Base-by-base conservation (phyloP, 2,888 invertebrate genomes). In the Hermodice carunculata region DNA sequence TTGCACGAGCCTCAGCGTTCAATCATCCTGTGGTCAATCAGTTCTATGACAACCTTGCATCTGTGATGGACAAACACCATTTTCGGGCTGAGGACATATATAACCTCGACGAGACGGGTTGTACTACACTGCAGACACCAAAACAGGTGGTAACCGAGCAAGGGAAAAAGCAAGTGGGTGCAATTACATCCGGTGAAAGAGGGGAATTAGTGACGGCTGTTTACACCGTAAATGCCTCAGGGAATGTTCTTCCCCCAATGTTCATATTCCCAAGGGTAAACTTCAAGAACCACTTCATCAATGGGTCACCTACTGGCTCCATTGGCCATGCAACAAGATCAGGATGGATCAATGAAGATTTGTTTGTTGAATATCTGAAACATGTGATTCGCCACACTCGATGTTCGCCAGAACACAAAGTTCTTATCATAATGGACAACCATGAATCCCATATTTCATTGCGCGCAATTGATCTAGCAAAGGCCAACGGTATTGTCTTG, bases 81-180 rank as follows among this genome's bases (percentile, higher is more conserved):
- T 73, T 73, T 43, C 66, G 75, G 8, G 66, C 42, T n/a, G n/a
- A n/a, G n/a, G n/a, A n/a, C n/a, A n/a, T n/a, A n/a, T n/a, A n/a
- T n/a, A n/a, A n/a, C n/a, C 31, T 57, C 22, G 73, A 71, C 49
- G 73, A 74, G 56, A 73, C 68, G 19, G 73, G 73, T 6, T 54
- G 57, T 42, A 67, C 68, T 14, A 74, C 70, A 8, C 61, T 66
- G 34, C 70, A 74, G 58, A 59, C 37, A n/a, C n/a, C n/a, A n/a
- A n/a, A n/a, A n/a, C n/a, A n/a, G n/a, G n/a, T n/a, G n/a, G n/a
- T n/a, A n/a, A 5, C 67, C 70, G 29, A 42, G 26, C 29, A 44
- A 8, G 61, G 71, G 14, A 54, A 32, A 11, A 73, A 66, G 57
- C 69, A 73, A 57, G 62, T 71, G 3, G 73, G 71, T 19, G 37